Conservation (phyloP, 2,113 vertebrate species). For the Austrofundulus limnaeus region DNA sequence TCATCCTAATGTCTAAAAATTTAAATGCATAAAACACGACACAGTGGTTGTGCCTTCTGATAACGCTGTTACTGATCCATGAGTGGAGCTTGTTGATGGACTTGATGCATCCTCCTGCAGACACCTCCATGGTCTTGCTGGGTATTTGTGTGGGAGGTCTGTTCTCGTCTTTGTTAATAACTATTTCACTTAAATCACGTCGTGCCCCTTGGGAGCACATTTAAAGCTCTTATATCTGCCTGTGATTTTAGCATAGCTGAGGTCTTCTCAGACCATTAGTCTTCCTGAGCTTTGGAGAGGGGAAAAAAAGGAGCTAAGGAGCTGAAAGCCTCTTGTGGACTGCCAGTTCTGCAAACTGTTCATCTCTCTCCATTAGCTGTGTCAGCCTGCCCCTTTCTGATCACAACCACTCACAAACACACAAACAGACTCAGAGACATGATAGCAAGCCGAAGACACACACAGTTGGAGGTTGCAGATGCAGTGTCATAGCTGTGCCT, state of each 20-base stretch:
- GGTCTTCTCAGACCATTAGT: slow-evolving; percentile 55
- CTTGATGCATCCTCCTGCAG: slow-evolving; percentile 8
- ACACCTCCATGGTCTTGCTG: slow-evolving; percentile 1
- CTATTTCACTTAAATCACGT: slow-evolving; percentile 43
- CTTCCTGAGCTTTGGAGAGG: slow-evolving; percentile 42
- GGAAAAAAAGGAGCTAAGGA: slow-evolving; percentile 46
- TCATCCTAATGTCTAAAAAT: slow-evolving; percentile 15
- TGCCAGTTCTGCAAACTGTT: slow-evolving; percentile 48
- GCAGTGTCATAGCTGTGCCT: slow-evolving; percentile 66
- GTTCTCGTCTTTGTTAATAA: slow-evolving; percentile 52
- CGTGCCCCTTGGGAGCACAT: slow-evolving; percentile 48
- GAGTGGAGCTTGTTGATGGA: slow-evolving; percentile 18
- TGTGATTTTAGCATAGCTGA: slow-evolving; percentile 42
- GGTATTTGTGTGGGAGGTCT: slow-evolving; percentile 35
- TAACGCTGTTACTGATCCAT: slow-evolving; percentile 7
- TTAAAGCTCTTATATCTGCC: slow-evolving; percentile 50
- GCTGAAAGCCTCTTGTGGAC: slow-evolving; percentile 63
- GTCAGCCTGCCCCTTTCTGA: slow-evolving; percentile 56
- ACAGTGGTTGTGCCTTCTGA: not conserved
- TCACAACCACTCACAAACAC: slow-evolving; percentile 37
- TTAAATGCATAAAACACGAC: slow-evolving; percentile 8
- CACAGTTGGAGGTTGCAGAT: slow-evolving; percentile 57
- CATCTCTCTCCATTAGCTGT: slow-evolving; percentile 71
- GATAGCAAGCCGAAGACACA: slow-evolving; percentile 20
- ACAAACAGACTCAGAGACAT: slow-evolving; percentile 28